These are phyloP conservation scores for Drosophila nigromelanica DNA, from an alignment of 1,140 invertebrate genomes.

Conservation along the genomic window DNA sequence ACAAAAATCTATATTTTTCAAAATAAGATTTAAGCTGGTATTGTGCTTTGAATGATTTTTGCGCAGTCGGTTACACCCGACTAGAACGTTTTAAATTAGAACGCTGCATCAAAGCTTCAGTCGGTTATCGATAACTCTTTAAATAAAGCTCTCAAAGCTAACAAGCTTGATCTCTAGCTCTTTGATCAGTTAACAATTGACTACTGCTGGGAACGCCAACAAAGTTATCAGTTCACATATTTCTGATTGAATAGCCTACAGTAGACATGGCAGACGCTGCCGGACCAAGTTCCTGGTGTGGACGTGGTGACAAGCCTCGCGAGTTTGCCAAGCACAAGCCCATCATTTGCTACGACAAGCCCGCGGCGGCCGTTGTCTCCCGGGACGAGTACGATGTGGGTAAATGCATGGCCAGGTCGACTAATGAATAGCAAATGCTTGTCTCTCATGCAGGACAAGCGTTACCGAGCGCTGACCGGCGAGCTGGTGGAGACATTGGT, in stretches of 20 bases:
- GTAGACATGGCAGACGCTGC: slow-evolving; percentile 31
- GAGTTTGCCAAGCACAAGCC: slow-evolving; percentile 61
- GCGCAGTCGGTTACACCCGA: too few relatives aligned
- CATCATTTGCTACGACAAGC: slow-evolving; percentile 83
- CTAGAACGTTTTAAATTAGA: neutral
- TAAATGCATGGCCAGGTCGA: neutral
- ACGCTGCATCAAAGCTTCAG: neutral
- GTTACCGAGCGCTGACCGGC: slow-evolving; percentile 72
- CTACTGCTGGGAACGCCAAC: neutral
- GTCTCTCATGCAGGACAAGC: slow-evolving; percentile 48
- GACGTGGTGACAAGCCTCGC: slow-evolving; percentile 59
- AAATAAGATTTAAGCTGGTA: too few relatives aligned
- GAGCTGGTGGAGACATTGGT: slow-evolving; percentile 66
- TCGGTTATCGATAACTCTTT: slow-evolving; percentile 12
- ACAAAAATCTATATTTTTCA: too few relatives aligned
- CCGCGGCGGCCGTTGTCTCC: slow-evolving; percentile 71
- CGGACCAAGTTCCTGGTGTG: slow-evolving; percentile 56
- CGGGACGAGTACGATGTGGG: slow-evolving; percentile 74
- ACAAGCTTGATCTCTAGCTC: neutral
- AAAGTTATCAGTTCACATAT: neutral
- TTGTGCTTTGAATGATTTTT: too few relatives aligned
- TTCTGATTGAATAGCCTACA: neutral
- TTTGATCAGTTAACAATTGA: slow-evolving; percentile 16
- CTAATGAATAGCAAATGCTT: neutral
- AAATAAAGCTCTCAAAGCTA: neutral